Evolutionary conservation across 2,797 vertebrate genomes (phyloP).

Genomic region (Muscicapa striata): DNA sequence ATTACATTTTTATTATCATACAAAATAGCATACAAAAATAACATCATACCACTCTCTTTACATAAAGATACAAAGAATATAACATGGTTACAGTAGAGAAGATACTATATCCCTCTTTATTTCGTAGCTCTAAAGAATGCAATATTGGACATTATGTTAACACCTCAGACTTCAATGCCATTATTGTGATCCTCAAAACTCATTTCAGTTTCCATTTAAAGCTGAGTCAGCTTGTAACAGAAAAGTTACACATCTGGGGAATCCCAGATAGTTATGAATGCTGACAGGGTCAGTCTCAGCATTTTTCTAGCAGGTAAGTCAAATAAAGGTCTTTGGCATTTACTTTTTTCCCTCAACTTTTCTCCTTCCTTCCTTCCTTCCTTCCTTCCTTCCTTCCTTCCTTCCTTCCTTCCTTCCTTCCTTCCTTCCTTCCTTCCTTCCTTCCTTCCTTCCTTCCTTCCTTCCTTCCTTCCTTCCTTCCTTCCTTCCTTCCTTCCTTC

Average conservation of each 20-base stretch:
- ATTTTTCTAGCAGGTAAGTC: neutral
- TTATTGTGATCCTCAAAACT: neutral
- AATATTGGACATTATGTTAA: neutral
- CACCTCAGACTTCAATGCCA: neutral
- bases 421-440: too few relatives aligned
- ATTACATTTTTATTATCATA: neutral
- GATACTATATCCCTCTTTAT: neutral
- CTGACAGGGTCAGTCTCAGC: neutral
- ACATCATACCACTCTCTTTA: neutral
- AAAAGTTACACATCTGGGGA: neutral
- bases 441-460: too few relatives aligned
- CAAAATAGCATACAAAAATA: neutral
- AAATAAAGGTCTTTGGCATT: neutral
- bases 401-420: neutral
- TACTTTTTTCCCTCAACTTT: too few relatives aligned
- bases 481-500: too few relatives aligned
- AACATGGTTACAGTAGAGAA: neutral
- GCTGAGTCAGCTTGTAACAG: neutral
- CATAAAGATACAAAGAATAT: neutral
- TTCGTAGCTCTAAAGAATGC: neutral
- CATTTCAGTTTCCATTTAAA: neutral
- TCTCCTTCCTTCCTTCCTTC: too few relatives aligned
- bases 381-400: too few relatives aligned
- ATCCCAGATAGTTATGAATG: neutral
- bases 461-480: too few relatives aligned